A percentile compares a stretch with the other conserved stretches of the same genome.
phyloP scores from a whole-genome alignment of 2,113 vertebrate genomes.

The Bucco capensis region DNA sequence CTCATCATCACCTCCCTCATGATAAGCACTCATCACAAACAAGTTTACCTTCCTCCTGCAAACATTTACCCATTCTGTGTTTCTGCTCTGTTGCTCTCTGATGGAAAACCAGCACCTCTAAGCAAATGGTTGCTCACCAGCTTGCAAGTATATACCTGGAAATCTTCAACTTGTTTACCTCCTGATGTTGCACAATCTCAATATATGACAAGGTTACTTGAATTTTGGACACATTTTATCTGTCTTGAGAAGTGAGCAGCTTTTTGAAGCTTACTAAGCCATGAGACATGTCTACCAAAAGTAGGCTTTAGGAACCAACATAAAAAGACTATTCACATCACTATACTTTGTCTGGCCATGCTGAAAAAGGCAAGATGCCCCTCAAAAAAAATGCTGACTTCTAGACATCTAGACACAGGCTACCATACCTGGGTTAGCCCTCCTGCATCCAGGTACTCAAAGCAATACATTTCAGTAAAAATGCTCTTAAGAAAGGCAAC shows the following conservation, averaged over 20 bases:
- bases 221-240: not conserved
- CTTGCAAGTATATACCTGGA: not conserved
- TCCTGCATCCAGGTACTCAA: not conserved
- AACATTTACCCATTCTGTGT: not conserved
- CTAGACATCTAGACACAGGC: not conserved
- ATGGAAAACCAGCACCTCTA: not conserved
- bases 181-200: not conserved
- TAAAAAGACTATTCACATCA: not conserved
- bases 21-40: not conserved
- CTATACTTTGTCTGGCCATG: not conserved
- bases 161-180: not conserved
- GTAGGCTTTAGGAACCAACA: not conserved
- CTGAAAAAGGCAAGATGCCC: not conserved
- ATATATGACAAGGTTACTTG: accelerated
- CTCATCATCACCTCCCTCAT: not conserved
- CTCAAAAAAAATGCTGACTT: not conserved
- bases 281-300: not conserved
- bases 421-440: not conserved
- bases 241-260: not conserved
- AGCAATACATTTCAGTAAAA: not conserved
- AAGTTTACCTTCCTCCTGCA: not conserved
- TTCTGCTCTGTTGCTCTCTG: not conserved
- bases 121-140: not conserved
- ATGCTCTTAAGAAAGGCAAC: not conserved
- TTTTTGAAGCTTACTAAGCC: not conserved